Evolutionary conservation across 1,140 invertebrate species (phyloP), one percentile per base, ranked within the genome.

Genomic region (Pseudachorutes palmiensis): DNA sequence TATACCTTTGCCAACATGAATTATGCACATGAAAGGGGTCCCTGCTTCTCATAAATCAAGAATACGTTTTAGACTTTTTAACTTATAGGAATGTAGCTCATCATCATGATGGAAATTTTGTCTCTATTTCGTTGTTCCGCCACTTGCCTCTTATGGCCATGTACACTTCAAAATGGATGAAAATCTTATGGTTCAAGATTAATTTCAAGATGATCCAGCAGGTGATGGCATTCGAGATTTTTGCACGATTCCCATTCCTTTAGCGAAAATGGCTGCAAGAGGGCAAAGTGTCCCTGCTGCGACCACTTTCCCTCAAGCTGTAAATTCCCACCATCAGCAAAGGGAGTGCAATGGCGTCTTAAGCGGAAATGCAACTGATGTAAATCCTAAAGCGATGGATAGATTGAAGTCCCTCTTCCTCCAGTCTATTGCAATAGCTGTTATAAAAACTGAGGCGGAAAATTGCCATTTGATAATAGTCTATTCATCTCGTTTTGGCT

Each of bases 381-480:
- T 9, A 14, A 55, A 55, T 14, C 24, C 51, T 55, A 55, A 55
- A 55, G 19, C 5, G 51, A 55, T 55, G 51, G 51, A 55, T 55
- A 24, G 51, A 55, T 55, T 19, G 51, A 26, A 14, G 9, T 55
- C 5, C 14, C 5, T 14, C 51, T 55, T 55, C 51, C 14, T 55
- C 24, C 51, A 19, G 12, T 9, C 3, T 5, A 19, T 55, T 55
- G 12, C 12, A 55, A 12, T 55, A 12, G 51, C 9, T 9, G 59
- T 36, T 36, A 61, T 61, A 61, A 61, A 61, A 61, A 61, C 59
- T 61, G 30, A 61, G 33, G 59, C 59, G 59, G 59, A 61, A 61
- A 61, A 61, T 61, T 61, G 59, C 59, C 59, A 61, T 61, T 61
- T 61, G 59, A 61, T 61, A 61, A 61, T 61, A 36, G 59, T 61